These are phyloP conservation scores for Oreochromis mossambicus DNA, from an alignment of 2,797 vertebrate genomes.

Conservation along the genomic window DNA sequence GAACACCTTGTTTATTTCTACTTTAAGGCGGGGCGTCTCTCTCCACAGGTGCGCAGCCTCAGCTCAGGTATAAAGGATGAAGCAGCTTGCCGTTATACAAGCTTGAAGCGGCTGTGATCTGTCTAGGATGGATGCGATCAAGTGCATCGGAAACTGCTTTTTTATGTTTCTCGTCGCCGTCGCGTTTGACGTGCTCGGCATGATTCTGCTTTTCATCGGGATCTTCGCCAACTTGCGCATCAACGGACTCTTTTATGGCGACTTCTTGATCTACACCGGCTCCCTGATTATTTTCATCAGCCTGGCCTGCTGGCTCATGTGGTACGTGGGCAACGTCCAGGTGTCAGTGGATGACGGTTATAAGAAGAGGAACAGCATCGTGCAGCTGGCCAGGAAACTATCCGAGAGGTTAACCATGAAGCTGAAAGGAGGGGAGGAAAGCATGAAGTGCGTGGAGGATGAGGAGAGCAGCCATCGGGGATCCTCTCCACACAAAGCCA, in stretches of 20 bases:
- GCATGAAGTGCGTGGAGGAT: not conserved
- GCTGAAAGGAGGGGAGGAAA: not conserved
- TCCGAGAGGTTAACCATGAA: conserved; percentile 58
- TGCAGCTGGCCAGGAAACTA: conserved; percentile 59
- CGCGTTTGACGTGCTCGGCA: conserved; percentile 56
- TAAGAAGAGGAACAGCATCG: conserved; percentile 34
- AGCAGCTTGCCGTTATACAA: conserved; percentile 31
- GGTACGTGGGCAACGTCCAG: conserved; percentile 78
- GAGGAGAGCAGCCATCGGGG: not conserved
- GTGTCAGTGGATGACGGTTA: conserved; percentile 12
- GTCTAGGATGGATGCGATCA: not conserved
- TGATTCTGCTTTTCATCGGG: conserved; percentile 70
- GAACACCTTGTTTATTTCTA: not conserved
- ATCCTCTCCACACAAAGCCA: not conserved
- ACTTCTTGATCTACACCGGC: conserved; percentile 79
- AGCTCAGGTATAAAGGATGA: conserved; percentile 5
- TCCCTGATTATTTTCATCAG: conserved; percentile 73
- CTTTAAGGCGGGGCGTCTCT: conserved; percentile 6
- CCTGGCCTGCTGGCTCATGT: conserved; percentile 74
- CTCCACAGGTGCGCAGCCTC: conserved; percentile 29
- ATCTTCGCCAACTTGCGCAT: conserved; percentile 67
- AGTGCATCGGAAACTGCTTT: conserved; percentile 58
- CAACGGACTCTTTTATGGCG: conserved; percentile 70
- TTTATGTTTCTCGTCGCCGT: conserved; percentile 58
- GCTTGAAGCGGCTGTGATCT: accelerated